A percentile compares a stretch with the other conserved stretches of the same genome.
These are phyloP conservation scores for Papilio dardanus DNA, from an alignment of 1,140 invertebrate genomes.

Conservation along the genomic window DNA sequence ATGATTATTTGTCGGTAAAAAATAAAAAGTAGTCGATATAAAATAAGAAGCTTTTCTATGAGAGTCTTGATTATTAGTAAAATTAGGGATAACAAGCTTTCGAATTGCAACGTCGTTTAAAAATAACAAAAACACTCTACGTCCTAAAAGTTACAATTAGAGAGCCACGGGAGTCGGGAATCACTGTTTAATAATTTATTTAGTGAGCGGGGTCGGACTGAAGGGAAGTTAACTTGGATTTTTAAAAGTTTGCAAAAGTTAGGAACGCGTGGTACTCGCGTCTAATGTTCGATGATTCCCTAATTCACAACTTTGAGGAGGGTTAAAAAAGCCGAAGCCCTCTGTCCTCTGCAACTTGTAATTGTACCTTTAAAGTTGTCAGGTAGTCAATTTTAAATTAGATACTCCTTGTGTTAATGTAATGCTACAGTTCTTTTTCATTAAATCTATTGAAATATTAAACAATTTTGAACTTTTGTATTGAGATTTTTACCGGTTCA, in stretches of 20 bases:
- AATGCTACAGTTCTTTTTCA: background rate
- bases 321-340: conserved; percentile 69
- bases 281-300: conserved; percentile 77
- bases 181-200: conserved; percentile 74
- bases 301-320: conserved; percentile 76
- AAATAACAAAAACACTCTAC: conserved; percentile 30
- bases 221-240: conserved; percentile 75
- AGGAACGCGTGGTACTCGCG: conserved; percentile 59
- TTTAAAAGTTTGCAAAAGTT: conserved; percentile 78
- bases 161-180: conserved; percentile 50
- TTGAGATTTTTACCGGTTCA: background rate
- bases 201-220: conserved; percentile 49
- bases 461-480: background rate
- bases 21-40: no score
- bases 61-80: no score
- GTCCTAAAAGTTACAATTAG: conserved; percentile 70
- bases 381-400: conserved; percentile 41
- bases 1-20: background rate
- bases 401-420: conserved; percentile 25
- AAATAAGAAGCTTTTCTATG: no score
- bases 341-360: conserved; percentile 45
- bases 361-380: conserved; percentile 64
- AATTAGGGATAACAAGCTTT: background rate
- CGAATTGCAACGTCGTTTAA: background rate
- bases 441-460: background rate